These are phyloP conservation scores for Austrofundulus limnaeus DNA, from an alignment of 2,113 vertebrate species.

Conservation along the genomic window DNA sequence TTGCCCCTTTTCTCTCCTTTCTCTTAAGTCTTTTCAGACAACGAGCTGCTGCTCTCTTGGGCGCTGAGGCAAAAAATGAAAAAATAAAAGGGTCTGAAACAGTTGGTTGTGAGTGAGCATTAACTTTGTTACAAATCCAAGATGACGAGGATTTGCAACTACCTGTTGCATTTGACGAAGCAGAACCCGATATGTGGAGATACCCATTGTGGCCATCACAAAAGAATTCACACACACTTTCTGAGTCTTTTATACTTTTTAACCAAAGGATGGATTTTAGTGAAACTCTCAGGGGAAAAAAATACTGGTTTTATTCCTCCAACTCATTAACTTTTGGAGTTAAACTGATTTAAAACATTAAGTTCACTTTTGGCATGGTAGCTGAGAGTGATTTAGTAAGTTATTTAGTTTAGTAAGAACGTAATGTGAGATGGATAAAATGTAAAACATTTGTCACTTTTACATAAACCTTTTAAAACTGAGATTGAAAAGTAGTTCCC, in stretches of 20 bases:
- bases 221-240: not conserved
- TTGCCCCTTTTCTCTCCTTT: slow-evolving; percentile 46
- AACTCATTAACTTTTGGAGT: no score
- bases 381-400: no score
- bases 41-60: slow-evolving; percentile 74
- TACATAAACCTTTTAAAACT: no score
- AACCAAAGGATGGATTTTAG: no score
- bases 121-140: slow-evolving; percentile 32
- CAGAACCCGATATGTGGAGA: slow-evolving; percentile 7
- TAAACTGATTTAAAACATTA: no score
- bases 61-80: slow-evolving; percentile 58
- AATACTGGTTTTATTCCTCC: not conserved
- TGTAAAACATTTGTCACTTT: no score
- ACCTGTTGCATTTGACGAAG: slow-evolving; percentile 3
- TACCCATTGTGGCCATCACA: not conserved
- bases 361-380: no score
- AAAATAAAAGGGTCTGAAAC: slow-evolving; percentile 12
- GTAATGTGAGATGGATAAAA: no score
- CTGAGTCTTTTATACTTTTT: no score
- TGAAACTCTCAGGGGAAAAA: not conserved
- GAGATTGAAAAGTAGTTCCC: no score
- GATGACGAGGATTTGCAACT: slow-evolving; percentile 6
- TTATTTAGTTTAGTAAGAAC: no score
- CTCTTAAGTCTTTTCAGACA: slow-evolving; percentile 32
- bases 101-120: slow-evolving; percentile 7